These are phyloP conservation scores for Caradrina clavipalpis DNA, from an alignment of 2,888 invertebrate species.

Conservation along the genomic window DNA sequence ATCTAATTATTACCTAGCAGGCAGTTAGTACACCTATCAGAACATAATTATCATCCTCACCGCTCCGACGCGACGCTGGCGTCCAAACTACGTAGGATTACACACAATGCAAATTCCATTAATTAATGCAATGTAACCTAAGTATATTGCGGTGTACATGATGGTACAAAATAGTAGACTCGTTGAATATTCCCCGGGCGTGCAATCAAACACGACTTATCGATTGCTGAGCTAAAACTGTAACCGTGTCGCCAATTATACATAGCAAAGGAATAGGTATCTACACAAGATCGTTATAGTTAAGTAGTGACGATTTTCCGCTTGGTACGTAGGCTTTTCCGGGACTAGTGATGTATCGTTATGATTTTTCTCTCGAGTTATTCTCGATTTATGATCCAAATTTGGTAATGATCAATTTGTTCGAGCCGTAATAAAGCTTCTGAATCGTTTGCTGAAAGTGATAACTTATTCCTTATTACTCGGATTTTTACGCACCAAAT, in stretches of 20 bases:
- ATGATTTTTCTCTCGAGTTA: slow-evolving; percentile 13
- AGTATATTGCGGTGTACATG: slow-evolving; percentile 48
- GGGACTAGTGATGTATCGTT: slow-evolving; percentile 2
- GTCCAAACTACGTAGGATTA: slow-evolving; percentile 55
- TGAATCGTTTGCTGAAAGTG: no score
- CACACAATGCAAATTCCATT: slow-evolving; percentile 73
- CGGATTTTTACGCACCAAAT: slow-evolving; percentile 17
- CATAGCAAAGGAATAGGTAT: slow-evolving; percentile 68
- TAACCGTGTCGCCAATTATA: slow-evolving; percentile 80
- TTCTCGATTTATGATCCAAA: slow-evolving; percentile 28
- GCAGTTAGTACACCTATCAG: slow-evolving; percentile 52
- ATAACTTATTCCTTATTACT: background rate
- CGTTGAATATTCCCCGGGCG: slow-evolving; percentile 74
- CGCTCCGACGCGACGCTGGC: slow-evolving; percentile 16
- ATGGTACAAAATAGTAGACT: slow-evolving; percentile 63
- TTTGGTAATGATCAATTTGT: slow-evolving; percentile 57
- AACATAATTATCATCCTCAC: slow-evolving; percentile 48
- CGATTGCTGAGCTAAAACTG: slow-evolving; percentile 80
- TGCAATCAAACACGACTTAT: slow-evolving; percentile 81
- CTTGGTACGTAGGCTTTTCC: background rate
- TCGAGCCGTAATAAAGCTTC: slow-evolving; percentile 13
- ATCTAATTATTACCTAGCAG: slow-evolving; percentile 46
- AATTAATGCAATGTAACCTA: slow-evolving; percentile 71
- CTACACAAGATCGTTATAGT: slow-evolving; percentile 47
- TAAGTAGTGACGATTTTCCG: slow-evolving; percentile 14